Base-by-base conservation (phyloP, 2,888 invertebrate species). In the Bombylius major region DNA sequence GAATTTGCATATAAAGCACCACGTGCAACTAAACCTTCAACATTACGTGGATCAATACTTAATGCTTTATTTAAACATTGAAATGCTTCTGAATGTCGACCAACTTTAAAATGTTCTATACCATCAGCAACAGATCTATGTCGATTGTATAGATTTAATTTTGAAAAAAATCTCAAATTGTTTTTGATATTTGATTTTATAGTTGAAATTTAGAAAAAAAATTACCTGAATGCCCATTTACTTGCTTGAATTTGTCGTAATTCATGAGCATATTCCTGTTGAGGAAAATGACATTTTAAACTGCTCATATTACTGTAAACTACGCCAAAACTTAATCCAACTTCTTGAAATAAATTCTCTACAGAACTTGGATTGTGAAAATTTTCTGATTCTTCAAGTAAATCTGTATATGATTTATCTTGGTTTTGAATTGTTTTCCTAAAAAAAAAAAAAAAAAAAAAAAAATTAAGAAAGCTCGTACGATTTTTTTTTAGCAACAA, bases 1-100 rank as follows among this genome's bases (percentile, higher is more conserved):
- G 89, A 90, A 71, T 96, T 96, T 12, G 96, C 96, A 70, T 90
- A 93, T 65, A 94, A 75, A 34, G 93, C 93, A 61, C 93, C 94
- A 67, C 93, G 81, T 1, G 94, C 94, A 3, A 94, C 93, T 56
- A 93, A 77, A 34, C 92, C 94, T 76, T 94, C 94, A 4, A 93
- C 91, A 75, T 94, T 94, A 65, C 87, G 82, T 0, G 91, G 87
- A 75, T 94, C 94, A 65, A 94, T 94, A 70, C 84, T 89, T 52
- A 97, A 76, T 5, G 96, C 97, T 73, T 91, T 92, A 73, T 94
- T 94, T 48, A 94, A 79, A 69, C 92, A 92, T 70, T 93, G 93
- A 76, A 95, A 91, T 45, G 96, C 96, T 77, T 97, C 96, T 0
- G 90, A 86, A 72, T 92, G 92, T 65, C 89, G 82, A 49, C 93